Evolutionary conservation across 2,888 invertebrate species (phyloP), one percentile per base, ranked within the genome.

Genomic region (Alloplasta piceator): DNA sequence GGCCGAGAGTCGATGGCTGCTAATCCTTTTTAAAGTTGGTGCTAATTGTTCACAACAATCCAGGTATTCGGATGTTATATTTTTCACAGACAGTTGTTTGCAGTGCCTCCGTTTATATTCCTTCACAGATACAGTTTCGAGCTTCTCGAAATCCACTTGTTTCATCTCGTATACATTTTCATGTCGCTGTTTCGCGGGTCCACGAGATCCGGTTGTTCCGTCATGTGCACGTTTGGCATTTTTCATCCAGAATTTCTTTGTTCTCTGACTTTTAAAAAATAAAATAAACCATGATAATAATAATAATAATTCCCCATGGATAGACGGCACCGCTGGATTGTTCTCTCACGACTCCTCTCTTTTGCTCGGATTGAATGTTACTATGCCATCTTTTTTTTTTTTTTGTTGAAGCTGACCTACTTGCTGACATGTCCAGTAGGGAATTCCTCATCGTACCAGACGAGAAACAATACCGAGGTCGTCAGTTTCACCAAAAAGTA

Each of bases 231-330:
- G 86, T 85, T 87, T 87, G 86, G 85, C 87, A 89, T 89, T 90
- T 89, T 87, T 89, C 89, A 89, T 87, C 85, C 86, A 86, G 89
- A 88, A 88, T 88, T 86, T 88, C 88, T 89, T 90, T 89, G 89
- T 90, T 88, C 46, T 46, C 86, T 85, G 79, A 83, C 82, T 26
- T 26, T 26, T 1, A 26, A 26, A 26, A 26, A 26, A 87, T 86
- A 85, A 88, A 89, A 88, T 88, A 89, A 89, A 88, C 89, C n/a
- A n/a, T n/a, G n/a, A 26, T 26, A 26, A 26, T 26, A 26, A 26
- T 26, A 26, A 85, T 64, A 82, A 67, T 61, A 82, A 78, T 63
- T 82, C 77, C 48, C 64, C 58, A 78, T 67, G 60, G 36, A 26
- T 68, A 61, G 46, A 76, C 63, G 64, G 16, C 73, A 55, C 4